These are phyloP conservation scores for Bombus breviceps DNA, from an alignment of 1,140 invertebrate species.

Conservation along the genomic window DNA sequence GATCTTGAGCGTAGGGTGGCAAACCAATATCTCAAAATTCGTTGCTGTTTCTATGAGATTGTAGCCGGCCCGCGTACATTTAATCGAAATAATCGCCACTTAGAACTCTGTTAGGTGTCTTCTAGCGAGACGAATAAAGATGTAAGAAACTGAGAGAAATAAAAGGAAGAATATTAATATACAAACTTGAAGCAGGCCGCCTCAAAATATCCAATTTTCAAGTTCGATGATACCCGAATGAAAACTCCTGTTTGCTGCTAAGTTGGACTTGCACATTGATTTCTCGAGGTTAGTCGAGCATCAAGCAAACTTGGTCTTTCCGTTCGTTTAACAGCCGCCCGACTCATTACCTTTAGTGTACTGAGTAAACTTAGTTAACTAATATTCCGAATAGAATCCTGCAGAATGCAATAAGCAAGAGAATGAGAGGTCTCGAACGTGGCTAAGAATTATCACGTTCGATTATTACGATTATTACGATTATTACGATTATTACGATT, in stretches of 20 bases:
- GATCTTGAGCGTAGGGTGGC: background rate
- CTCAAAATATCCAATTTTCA: background rate
- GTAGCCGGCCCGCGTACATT: no score
- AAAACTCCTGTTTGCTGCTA: background rate
- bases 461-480: background rate
- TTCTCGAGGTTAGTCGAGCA: slow-evolving; percentile 28
- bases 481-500: background rate
- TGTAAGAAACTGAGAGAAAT: no score
- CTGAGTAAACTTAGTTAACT: slow-evolving; percentile 28
- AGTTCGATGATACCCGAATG: background rate
- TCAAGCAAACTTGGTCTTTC: slow-evolving; percentile 7
- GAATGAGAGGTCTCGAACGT: background rate
- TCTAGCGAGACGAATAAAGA: background rate
- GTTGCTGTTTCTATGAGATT: no score
- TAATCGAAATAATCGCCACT: background rate
- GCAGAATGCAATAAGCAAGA: slow-evolving; percentile 21
- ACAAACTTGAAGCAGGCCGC: no score
- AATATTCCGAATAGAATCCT: slow-evolving; percentile 24
- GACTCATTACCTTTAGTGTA: slow-evolving; percentile 14
- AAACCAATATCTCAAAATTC: background rate
- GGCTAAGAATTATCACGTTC: background rate
- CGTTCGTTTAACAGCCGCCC: background rate
- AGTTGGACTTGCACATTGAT: slow-evolving; percentile 28
- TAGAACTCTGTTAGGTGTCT: no score
- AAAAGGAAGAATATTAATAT: background rate